Percentiles rank a stretch among this genome's conserved stretches.
Evolutionary conservation across 2,113 vertebrate species (phyloP).

Genomic region (Sylvilagus bachmani): DNA sequence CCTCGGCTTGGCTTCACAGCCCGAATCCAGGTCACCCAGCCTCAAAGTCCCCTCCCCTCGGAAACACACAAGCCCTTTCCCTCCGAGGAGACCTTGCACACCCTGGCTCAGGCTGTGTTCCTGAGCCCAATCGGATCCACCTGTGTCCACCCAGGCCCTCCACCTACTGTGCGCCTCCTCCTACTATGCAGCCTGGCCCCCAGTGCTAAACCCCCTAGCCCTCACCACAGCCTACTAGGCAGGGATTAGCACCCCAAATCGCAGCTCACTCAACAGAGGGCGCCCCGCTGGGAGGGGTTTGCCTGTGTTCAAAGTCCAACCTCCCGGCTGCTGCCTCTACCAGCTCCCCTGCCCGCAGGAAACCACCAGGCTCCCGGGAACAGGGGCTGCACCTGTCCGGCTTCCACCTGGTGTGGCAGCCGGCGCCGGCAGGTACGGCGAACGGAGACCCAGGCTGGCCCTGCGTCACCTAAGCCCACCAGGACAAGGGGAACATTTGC

Average conservation of each 20-base stretch:
- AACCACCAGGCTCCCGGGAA: background rate
- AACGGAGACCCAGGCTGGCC: background rate
- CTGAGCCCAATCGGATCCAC: background rate
- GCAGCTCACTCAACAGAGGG: background rate
- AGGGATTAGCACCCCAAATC: rapidly evolving
- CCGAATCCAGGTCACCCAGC: background rate
- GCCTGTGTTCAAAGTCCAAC: background rate
- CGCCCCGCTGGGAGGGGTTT: background rate
- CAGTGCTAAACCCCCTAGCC: no score
- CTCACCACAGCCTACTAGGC: background rate
- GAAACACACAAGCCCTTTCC: background rate
- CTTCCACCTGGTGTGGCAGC: background rate
- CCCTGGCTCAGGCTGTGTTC: background rate
- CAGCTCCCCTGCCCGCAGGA: background rate
- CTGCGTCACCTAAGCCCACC: background rate
- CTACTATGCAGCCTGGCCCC: no score
- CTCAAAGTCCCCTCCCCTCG: background rate
- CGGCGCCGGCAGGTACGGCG: background rate
- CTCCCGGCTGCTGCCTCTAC: background rate
- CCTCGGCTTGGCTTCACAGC: background rate
- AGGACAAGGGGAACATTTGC: background rate
- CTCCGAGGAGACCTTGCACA: background rate
- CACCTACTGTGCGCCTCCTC: background rate
- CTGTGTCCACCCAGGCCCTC: background rate
- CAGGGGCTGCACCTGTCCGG: background rate